These are phyloP conservation scores for Uropsilus gracilis DNA, from an alignment of 2,113 vertebrate species.

Conservation along the genomic window DNA sequence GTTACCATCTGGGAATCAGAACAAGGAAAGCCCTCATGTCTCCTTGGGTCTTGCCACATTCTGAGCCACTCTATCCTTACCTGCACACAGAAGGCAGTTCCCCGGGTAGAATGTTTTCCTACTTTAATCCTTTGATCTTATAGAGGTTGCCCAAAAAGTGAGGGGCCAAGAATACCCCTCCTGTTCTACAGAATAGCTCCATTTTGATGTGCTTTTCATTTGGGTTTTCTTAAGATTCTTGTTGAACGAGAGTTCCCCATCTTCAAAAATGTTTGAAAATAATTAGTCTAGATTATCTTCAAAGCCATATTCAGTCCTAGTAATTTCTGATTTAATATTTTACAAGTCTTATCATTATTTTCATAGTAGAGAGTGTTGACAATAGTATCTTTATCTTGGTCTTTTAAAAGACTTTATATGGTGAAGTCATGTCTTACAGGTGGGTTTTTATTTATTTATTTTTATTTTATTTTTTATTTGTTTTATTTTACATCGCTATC, in stretches of 20 bases:
- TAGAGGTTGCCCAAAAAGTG: neutral
- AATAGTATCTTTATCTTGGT: too few species aligned
- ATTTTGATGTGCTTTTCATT: neutral
- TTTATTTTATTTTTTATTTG: too few species aligned
- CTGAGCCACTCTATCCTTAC: neutral
- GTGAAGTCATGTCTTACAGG: too few species aligned
- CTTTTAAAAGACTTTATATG: too few species aligned
- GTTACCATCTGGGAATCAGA: too few species aligned
- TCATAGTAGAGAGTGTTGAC: too few species aligned
- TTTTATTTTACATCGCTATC: too few species aligned
- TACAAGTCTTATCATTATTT: neutral
- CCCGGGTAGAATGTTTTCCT: neutral
- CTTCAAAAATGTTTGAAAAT: neutral
- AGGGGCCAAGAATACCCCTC: neutral
- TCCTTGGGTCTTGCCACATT: neutral
- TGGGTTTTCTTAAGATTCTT: neutral
- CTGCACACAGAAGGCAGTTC: neutral
- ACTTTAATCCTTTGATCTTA: neutral
- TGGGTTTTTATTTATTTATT: too few species aligned
- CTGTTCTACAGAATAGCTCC: neutral
- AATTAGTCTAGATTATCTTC: neutral
- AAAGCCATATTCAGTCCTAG: neutral
- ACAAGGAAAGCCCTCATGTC: neutral
- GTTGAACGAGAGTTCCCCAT: neutral
- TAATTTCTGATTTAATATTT: neutral